phyloP scores from a whole-genome alignment of 1,140 invertebrate species.

The Homalodisca vitripennis region DNA sequence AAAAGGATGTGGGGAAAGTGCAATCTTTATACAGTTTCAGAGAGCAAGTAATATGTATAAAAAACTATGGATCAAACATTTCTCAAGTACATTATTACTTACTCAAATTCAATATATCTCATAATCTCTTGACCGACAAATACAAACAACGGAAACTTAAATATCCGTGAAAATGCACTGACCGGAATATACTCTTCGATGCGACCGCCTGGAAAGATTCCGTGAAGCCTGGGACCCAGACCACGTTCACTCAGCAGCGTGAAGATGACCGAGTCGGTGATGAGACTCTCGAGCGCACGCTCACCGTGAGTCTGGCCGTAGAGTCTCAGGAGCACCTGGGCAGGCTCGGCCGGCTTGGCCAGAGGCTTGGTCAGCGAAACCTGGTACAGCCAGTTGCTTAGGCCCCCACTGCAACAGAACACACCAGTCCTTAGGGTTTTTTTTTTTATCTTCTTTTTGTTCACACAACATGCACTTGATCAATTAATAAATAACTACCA shows the following conservation, averaged over 20 bases:
- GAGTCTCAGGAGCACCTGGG: constrained; percentile 80
- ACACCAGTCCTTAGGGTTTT: neutral
- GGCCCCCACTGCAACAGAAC: constrained; percentile 62
- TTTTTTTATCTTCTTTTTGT: no score
- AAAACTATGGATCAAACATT: no score
- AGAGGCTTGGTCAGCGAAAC: constrained; percentile 62
- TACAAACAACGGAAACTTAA: no score
- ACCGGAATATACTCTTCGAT: constrained; percentile 96
- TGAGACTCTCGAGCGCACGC: constrained; percentile 76
- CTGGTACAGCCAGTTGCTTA: constrained; percentile 82
- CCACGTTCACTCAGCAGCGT: constrained; percentile 88
- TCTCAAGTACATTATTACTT: no score
- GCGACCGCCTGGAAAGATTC: constrained; percentile 92
- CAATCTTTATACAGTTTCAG: no score
- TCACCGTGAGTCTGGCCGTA: constrained; percentile 91
- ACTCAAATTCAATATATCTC: no score
- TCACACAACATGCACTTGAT: no score
- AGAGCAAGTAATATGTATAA: no score
- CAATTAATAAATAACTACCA: no score
- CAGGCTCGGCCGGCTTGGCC: constrained; percentile 49
- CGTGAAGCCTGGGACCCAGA: constrained; percentile 92
- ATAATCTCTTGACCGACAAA: no score
- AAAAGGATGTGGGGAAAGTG: no score
- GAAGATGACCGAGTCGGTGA: constrained; percentile 95
- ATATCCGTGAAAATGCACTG: no score